Base-by-base conservation (phyloP, 2,797 vertebrate species). In the Microctenopoma lineatum region DNA sequence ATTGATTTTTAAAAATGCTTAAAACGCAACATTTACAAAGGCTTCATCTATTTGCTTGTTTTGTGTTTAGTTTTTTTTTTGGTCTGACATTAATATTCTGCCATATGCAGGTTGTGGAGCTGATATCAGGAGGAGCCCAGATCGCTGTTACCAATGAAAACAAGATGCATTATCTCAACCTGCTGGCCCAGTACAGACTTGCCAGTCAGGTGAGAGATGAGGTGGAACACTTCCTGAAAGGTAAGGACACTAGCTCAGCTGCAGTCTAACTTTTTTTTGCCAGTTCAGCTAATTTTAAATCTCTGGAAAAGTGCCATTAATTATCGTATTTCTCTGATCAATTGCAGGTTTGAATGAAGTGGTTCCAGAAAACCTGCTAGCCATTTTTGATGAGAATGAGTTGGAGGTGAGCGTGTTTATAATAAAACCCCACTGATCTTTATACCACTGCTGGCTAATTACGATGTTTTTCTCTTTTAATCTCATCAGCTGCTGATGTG, bases 361-460 rank as follows among this genome's bases (percentile, higher is more conserved):
- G 59, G 96, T 99, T 86, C 97, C 98, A 82, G 98, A 99, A 92
- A 99, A 99, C 84, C 95, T 99, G 73, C 85, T 99, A 74, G 97
- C 97, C 90, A 99, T 99, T 93, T 99, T 99, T 93, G 97, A 99
- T 93, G 98, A 99, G 90, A 99, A 99, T 74, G 98, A 99, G 78
- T 92, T 99, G 81, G 98, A 99, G 96, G 98, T 99, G 92, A 76
- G 87, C 86, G 45, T 29, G 50, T 77, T 73, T 65, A 5, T 44
- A 77, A 62, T 52, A 4, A 55, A 70, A 75, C 51, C 58, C n/a
- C 42, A 14, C 53, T 48, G 25, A 44, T 42, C 15, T 62, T 53
- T 42, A 41, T 84, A 88, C 48, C 48, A 90, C 90, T 75, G 38
- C 6, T 4, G 18, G 39, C 1, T 77, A 47, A 61, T 71, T 39